Conservation (phyloP, 2,888 invertebrate species). For the Abscondita cerata region DNA sequence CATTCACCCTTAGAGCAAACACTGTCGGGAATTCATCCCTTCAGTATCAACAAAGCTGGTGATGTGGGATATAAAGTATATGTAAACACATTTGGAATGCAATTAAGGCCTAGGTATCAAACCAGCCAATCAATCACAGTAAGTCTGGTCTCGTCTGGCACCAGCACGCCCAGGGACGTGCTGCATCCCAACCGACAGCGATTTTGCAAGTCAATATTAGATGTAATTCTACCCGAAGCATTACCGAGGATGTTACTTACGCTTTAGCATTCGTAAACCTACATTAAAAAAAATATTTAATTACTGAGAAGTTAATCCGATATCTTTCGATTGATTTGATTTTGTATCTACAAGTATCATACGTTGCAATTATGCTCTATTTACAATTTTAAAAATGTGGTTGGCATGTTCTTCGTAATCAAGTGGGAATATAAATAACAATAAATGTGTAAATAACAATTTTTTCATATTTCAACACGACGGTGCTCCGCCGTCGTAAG, state of each 20-base stretch:
- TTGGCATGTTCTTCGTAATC: no score
- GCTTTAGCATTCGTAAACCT: constrained; percentile 19
- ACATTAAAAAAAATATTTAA: background rate
- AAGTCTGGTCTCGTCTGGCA: constrained; percentile 56
- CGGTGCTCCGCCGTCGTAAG: no score
- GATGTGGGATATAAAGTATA: constrained; percentile 54
- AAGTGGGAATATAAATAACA: no score
- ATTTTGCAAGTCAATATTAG: constrained; percentile 59
- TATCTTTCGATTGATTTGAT: background rate
- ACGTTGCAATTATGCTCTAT: no score
- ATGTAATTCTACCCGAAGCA: constrained; percentile 51
- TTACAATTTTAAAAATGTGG: no score
- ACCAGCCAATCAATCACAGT: constrained; percentile 57
- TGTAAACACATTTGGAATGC: constrained; percentile 58
- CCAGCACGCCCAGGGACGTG: constrained; percentile 57
- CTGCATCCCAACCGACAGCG: constrained; percentile 51
- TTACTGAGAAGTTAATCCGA: background rate
- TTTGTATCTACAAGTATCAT: no score
- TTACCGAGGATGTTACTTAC: constrained; percentile 31
- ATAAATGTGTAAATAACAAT: no score
- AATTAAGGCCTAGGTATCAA: constrained; percentile 58
- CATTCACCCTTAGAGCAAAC: constrained; percentile 50
- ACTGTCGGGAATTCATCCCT: constrained; percentile 40
- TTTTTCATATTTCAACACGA: no score
- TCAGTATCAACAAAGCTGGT: constrained; percentile 43